A percentile compares a stretch with the other conserved stretches of the same genome.
phyloP scores from a whole-genome alignment of 2,113 vertebrate species.

The Cyphotilapia sp. region DNA sequence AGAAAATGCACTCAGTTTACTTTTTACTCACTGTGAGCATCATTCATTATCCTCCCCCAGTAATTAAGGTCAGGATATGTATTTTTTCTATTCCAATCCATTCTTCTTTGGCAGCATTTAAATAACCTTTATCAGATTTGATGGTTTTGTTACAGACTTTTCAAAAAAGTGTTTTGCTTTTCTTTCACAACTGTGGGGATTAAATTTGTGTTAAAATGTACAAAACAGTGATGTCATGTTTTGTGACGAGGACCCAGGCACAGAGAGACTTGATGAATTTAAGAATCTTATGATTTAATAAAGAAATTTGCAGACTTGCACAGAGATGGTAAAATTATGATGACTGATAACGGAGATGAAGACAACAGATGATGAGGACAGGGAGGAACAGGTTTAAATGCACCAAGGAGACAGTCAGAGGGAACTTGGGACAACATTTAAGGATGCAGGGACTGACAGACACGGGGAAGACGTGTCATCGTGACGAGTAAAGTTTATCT shows the following conservation, averaged over 20 bases:
- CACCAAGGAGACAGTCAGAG: neutral
- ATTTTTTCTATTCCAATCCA: too few species aligned
- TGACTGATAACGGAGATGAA: rapidly evolving
- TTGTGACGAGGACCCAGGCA: neutral
- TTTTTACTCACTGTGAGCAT: too few species aligned
- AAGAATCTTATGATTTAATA: neutral
- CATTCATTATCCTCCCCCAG: too few species aligned
- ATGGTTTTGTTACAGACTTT: too few species aligned
- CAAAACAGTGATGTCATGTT: rapidly evolving
- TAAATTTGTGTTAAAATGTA: too few species aligned
- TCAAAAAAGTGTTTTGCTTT: too few species aligned
- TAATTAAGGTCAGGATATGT: too few species aligned
- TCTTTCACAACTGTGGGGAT: too few species aligned
- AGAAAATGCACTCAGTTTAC: too few species aligned
- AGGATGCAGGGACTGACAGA: neutral
- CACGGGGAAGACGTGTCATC: rapidly evolving
- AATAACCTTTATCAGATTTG: rapidly evolving
- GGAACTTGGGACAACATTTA: rapidly evolving
- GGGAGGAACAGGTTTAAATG: neutral
- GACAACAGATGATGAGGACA: rapidly evolving
- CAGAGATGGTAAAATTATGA: neutral
- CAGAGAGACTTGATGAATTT: neutral
- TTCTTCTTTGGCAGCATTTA: too few species aligned
- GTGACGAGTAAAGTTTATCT: neutral
- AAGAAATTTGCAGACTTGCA: neutral